Base-by-base conservation (phyloP, 2,797 vertebrate genomes). In the Setipinna tenuifilis region DNA sequence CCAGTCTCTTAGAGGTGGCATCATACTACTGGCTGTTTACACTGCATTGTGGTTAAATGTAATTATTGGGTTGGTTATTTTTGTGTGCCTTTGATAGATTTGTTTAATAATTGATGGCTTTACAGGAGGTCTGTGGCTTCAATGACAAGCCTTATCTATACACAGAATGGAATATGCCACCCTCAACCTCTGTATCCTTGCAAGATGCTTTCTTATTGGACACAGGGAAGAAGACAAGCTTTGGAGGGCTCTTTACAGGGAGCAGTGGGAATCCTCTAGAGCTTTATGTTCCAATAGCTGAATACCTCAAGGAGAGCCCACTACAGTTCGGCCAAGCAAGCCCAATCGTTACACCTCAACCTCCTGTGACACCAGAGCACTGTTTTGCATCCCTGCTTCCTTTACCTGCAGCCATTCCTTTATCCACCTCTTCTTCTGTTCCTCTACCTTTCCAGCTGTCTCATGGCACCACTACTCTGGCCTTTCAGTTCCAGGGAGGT, bases 391-490 rank as follows among this genome's bases (percentile, higher is more conserved):
- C 90, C 0, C 82, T 50, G 9, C 17, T 87, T 31, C 88, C 90
- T 19, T 25, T 87, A 44, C 89, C 89, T 2, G 0, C 87, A 0
- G 31, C 75, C 58, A 83, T 83, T 58, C 88, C 91, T 0, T 46
- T 80, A 19, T 80, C 88, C 10, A 86, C 89, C 85, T 89, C 91
- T 78, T 87, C 89, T 12, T 84, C 91, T 0, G 90, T 93, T 10
- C 92, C 94, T 21, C 89, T 94, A 31, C 96, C 95, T 3, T 96
- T 96, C 57, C 94, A 94, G 11, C 90, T 94, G 87, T 90, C 94
- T 83, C 97, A 98, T 0, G 97, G 97, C 83, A 98, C 97, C 81
- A 98, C 97, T 85, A 98, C 97, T 0, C 91, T 98, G 85, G 97
- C 96, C 10, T 98, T 98, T 88, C 86, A 93, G 50, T 97, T 97